Conservation (phyloP, 2,888 invertebrate species). For the Polymixis lichenea region DNA sequence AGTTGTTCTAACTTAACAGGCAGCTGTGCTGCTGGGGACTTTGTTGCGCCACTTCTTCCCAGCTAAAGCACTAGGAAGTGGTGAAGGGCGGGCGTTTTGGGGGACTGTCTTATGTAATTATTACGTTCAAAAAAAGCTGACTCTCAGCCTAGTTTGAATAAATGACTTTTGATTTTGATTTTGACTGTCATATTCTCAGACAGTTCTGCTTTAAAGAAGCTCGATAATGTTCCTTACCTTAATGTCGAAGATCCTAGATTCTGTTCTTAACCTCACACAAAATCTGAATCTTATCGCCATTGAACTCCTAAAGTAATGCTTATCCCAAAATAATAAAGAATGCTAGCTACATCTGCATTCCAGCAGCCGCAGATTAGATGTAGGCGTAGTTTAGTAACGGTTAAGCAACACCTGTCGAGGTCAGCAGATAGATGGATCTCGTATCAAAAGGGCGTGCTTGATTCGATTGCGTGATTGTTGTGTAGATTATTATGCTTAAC, state of each 20-base stretch:
- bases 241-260: not conserved
- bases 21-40: too few relatives aligned
- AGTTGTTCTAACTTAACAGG: too few relatives aligned
- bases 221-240: not conserved
- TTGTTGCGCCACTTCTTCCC: too few relatives aligned
- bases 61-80: too few relatives aligned
- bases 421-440: conserved; percentile 53
- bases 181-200: too few relatives aligned
- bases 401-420: conserved; percentile 59
- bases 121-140: too few relatives aligned
- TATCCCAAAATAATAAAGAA: conserved; percentile 3
- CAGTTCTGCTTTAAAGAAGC: not conserved
- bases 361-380: conserved; percentile 39
- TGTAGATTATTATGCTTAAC: conserved; percentile 14
- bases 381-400: conserved; percentile 55
- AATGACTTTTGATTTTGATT: too few relatives aligned
- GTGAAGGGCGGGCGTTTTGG: too few relatives aligned
- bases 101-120: too few relatives aligned
- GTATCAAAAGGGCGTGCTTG: conserved; percentile 49
- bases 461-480: conserved; percentile 45
- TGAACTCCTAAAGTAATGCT: not conserved
- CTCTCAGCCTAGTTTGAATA: too few relatives aligned
- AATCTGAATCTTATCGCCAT: not conserved
- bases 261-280: not conserved
- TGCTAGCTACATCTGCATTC: conserved; percentile 39